Base-by-base conservation (phyloP, 2,113 vertebrate species). In the Leuciscus idus region DNA sequence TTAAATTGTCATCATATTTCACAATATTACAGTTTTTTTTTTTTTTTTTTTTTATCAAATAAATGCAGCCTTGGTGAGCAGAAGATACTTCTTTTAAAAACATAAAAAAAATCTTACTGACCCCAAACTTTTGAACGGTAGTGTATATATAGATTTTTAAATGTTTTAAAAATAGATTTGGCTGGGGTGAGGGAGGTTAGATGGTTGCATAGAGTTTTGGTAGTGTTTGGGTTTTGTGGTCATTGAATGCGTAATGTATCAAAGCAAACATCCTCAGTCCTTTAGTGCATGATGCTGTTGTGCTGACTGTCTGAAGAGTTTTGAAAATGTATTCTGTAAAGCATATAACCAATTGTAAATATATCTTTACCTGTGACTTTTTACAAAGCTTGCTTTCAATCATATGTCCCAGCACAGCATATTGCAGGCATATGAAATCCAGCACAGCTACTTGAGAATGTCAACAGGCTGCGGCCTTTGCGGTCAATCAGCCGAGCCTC, bases 401-500 rank as follows among this genome's bases (percentile, higher is more conserved):
- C 46, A 86, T 12, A 50, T 81, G 57, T 5, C 19, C 28, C 64
- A 46, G 36, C 43, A 39, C 70, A 64, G 55, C 57, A 62, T 28
- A 75, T 2, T 30, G 85, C 48, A 64, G 36, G 36, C 55, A 50
- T 15, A 15, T 74, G 48, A 48, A 66, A 72, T 33, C 64, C 72
- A 72, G 21, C 70, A 26, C 52, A 46, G 64, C 26, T 83, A 36
- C 77, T 79, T 6, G 26, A 79, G 72, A 28, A 81, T 43, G 85
- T 73, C 17, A 86, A 36, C 59, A 64, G 81, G 26, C n/a, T 57
- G 46, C 9, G 52, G 26, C 59, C 43, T 87, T 26, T 85, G 33
- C 52, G 0, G 30, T 85, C 50, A 68, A 81, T 81, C 68, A 72
- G 68, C 36, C 0, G 15, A 13, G 52, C 13, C 12, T 77, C n/a